Evolutionary conservation across 2,797 vertebrate species (phyloP).

Genomic region (Micromesistius poutassou): DNA sequence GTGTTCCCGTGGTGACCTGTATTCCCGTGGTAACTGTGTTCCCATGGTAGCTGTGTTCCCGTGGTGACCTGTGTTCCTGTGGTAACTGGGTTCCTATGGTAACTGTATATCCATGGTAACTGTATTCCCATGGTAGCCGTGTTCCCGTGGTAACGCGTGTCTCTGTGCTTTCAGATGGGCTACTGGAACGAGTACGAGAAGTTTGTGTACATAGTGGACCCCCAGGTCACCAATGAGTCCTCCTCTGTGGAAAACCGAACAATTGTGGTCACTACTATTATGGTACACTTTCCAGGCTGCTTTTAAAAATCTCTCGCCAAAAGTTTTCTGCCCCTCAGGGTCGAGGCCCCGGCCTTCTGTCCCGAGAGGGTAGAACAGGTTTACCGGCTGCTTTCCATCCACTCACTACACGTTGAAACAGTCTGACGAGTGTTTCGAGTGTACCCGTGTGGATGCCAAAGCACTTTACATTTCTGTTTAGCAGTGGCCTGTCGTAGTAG

Average conservation of each 20-base stretch:
- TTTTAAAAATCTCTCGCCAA: constrained; percentile 74
- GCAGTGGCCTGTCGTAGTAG: constrained; percentile 81
- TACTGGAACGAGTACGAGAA: constrained; percentile 89
- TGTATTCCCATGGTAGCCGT: constrained; percentile 47
- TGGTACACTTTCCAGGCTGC: constrained; percentile 80
- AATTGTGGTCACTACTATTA: constrained; percentile 88
- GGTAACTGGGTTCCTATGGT: too few species aligned
- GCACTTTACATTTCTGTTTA: constrained; percentile 75
- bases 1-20: constrained; percentile 42
- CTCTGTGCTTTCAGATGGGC: constrained; percentile 79
- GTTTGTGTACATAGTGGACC: constrained; percentile 89
- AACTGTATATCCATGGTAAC: constrained; percentile 47
- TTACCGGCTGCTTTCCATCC: constrained; percentile 80
- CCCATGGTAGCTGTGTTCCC: constrained; percentile 46
- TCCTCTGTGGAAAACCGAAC: constrained; percentile 86
- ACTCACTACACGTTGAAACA: constrained; percentile 84
- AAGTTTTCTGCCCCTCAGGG: constrained; percentile 79
- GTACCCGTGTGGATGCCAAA: constrained; percentile 82
- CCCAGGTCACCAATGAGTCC: constrained; percentile 79
- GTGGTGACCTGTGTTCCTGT: too few species aligned
- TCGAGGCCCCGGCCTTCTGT: constrained; percentile 79
- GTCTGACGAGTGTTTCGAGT: constrained; percentile 81
- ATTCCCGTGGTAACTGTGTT: constrained; percentile 16
- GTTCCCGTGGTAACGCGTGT: constrained; percentile 10
- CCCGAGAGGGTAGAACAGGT: constrained; percentile 79